A percentile compares a stretch with the other conserved stretches of the same genome.
Evolutionary conservation across 2,797 vertebrate species (phyloP).

Genomic region (Acanthurus leucopareius): DNA sequence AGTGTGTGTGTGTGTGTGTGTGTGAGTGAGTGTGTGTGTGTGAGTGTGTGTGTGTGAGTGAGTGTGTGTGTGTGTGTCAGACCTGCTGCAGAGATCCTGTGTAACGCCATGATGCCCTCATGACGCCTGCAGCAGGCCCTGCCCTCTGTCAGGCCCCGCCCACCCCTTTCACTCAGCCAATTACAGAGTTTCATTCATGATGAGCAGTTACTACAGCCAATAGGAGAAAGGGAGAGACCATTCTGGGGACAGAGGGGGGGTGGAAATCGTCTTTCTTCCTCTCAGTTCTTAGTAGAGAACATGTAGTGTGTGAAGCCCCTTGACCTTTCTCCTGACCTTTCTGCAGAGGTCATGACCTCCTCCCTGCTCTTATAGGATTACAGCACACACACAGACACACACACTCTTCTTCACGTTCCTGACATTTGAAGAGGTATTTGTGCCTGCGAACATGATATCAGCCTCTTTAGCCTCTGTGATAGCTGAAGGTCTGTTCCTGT

Average conservation of each 20-base stretch:
- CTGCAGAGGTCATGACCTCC: slow-evolving; percentile 38
- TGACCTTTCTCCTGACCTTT: slow-evolving; percentile 62
- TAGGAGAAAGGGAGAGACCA: slow-evolving; percentile 34
- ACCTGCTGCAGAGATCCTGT: slow-evolving; percentile 76
- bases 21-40: not conserved
- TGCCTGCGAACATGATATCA: slow-evolving; percentile 19
- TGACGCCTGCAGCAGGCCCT: not conserved
- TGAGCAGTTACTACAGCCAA: not conserved
- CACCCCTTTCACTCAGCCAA: slow-evolving; percentile 66
- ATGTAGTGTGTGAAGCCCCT: not conserved
- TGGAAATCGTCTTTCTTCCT: not conserved
- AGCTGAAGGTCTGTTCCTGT: not conserved
- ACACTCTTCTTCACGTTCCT: not conserved
- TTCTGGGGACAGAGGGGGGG: not conserved
- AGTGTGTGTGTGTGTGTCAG: slow-evolving; percentile 50
- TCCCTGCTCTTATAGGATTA: slow-evolving; percentile 21
- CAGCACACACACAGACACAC: slow-evolving; percentile 15
- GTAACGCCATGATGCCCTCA: slow-evolving; percentile 49
- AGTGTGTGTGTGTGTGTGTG: slow-evolving; percentile 36
- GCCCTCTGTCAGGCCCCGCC: not conserved
- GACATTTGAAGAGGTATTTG: slow-evolving; percentile 56
- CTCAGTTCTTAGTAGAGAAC: slow-evolving; percentile 23
- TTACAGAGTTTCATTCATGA: slow-evolving; percentile 32
- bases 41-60: slow-evolving; percentile 54
- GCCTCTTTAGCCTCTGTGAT: slow-evolving; percentile 18